Conservation (phyloP, 2,888 invertebrate species). For the Hyppa rectilinea region DNA sequence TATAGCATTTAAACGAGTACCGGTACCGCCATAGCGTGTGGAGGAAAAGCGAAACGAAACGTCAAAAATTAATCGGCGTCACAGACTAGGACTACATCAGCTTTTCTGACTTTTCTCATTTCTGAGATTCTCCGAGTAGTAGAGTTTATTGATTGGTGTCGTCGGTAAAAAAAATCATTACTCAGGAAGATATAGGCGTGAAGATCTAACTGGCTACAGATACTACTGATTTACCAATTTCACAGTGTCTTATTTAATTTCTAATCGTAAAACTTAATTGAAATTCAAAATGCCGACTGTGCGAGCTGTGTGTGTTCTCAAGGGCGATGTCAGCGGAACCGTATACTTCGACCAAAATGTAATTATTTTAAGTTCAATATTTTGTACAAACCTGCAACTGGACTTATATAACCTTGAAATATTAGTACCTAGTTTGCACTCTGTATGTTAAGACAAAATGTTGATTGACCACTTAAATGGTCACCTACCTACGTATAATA, state of each 20-base stretch:
- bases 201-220: conserved; percentile 1
- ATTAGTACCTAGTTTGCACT: not conserved
- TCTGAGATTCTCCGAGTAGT: too few species aligned
- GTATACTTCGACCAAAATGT: conserved; percentile 95
- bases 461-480: not conserved
- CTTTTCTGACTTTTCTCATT: too few species aligned
- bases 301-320: conserved; percentile 97
- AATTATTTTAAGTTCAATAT: conserved; percentile 54
- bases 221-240: not conserved
- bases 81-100: too few species aligned
- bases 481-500: not conserved
- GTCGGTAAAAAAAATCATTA: conserved; percentile 33
- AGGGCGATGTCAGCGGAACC: conserved; percentile 96
- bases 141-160: not conserved
- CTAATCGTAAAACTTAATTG: not conserved
- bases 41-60: conserved; percentile 1
- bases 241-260: conserved; percentile 4
- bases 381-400: conserved; percentile 12
- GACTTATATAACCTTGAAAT: conserved; percentile 48
- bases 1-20: too few species aligned
- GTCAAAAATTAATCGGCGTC: not conserved
- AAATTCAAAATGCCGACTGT: conserved; percentile 85
- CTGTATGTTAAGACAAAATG: not conserved
- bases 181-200: conserved; percentile 25
- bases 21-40: too few species aligned